Evolutionary conservation across 1,140 invertebrate genomes (phyloP), one percentile per base, ranked within the genome.

Genomic region (Babylonia areolata): DNA sequence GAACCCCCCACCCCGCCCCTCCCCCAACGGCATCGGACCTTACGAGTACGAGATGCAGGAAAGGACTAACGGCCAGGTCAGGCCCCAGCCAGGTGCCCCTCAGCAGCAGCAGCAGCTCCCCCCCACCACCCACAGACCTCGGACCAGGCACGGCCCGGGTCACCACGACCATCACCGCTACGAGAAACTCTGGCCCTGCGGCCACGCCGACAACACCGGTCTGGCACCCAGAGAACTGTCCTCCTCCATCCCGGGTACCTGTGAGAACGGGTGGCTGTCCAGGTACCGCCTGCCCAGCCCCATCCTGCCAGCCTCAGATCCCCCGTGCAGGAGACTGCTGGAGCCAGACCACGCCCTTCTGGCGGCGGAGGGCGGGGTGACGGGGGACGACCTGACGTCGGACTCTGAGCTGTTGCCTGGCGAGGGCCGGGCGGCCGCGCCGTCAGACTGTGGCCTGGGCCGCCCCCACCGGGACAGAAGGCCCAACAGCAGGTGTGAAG

Each of bases 281-380:
- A 69, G 64, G 39, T 84, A 84, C 40, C 64, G 64, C 35, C 82
- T 84, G 9, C 64, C 82, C 82, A 42, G 81, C 69, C 58, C 81
- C 58, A 31, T 64, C 64, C 37, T 84, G 17, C 58, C 20, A 23
- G n/a, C 64, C 37, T 28, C 82, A 20, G 37, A 73, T 64, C 37
- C 35, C 39, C 11, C n/a, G 39, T 37, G 35, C 39, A n/a, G 35
- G 77, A 46, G 11, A 11, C 20, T 31, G 46, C 39, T 11, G 11
- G 81, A 51, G 6, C 33, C 71, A 6, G 33, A 37, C 75, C 71
- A n/a, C n/a, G 23, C 42, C 2, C 81, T 33, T 9, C 42, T 28
- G 15, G 6, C 79, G 31, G 3, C 64, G 40, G 37, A 46, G 40
- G 23, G 12, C 5, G 64, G 64, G 3, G 35, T 9, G 0, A 6